phyloP scores from a whole-genome alignment of 2,888 invertebrate species.

The Hirtodrosophila histrioides region DNA sequence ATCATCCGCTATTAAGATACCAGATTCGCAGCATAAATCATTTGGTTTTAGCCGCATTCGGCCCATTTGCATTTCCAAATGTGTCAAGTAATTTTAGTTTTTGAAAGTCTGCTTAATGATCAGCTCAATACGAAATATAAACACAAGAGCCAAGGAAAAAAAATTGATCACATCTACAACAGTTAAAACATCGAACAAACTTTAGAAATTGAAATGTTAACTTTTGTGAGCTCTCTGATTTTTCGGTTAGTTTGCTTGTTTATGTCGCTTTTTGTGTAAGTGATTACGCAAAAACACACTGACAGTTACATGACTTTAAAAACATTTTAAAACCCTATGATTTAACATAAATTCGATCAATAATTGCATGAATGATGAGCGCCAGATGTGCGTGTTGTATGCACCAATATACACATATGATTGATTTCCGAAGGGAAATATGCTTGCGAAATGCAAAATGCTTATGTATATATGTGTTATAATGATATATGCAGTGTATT shows the following conservation, averaged over 20 bases:
- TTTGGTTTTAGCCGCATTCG: no score
- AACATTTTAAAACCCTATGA: constrained; percentile 61
- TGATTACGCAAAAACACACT: constrained; percentile 37
- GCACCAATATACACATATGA: background rate
- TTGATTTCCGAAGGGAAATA: constrained; percentile 35
- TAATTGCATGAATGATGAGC: constrained; percentile 67
- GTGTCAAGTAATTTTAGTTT: constrained; percentile 39
- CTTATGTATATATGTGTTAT: constrained; percentile 32
- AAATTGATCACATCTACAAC: constrained; percentile 69
- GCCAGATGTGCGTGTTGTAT: constrained; percentile 52
- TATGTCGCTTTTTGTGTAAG: constrained; percentile 42
- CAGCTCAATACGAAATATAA: constrained; percentile 12
- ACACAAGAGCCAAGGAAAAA: constrained; percentile 9
- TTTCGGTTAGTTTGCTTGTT: constrained; percentile 41
- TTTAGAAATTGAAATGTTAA: constrained; percentile 67
- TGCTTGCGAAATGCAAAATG: constrained; percentile 54
- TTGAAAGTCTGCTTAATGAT: constrained; percentile 48
- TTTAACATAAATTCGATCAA: constrained; percentile 75
- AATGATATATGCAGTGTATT: constrained; percentile 16
- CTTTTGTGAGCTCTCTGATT: constrained; percentile 31
- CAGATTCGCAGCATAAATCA: no score
- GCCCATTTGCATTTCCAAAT: no score
- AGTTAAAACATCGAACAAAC: constrained; percentile 5
- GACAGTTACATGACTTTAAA: constrained; percentile 73
- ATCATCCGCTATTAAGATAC: constrained; percentile 7